Conservation (phyloP, 2,797 vertebrate species). For the Syngnathus acus region DNA sequence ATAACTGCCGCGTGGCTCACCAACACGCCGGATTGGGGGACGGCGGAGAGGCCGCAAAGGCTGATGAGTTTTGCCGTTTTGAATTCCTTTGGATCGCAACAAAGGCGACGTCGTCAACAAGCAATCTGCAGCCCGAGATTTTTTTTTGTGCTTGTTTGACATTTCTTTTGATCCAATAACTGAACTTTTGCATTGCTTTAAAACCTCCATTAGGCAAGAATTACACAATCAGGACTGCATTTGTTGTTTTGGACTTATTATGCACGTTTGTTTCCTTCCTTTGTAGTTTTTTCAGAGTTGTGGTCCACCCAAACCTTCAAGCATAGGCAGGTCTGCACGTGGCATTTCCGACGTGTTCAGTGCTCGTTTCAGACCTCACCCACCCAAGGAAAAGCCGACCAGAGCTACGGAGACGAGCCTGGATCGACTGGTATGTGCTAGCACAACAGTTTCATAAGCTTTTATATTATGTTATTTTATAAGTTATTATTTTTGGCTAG, state of each 20-base stretch:
- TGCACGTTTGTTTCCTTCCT: background rate
- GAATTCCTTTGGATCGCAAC: slow-evolving; percentile 16
- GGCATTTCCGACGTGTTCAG: slow-evolving; percentile 85
- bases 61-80: slow-evolving; percentile 37
- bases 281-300: slow-evolving; percentile 89
- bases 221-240: background rate
- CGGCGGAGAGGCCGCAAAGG: slow-evolving; percentile 28
- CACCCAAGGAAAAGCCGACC: slow-evolving; percentile 83
- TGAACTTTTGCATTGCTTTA: background rate
- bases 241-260: background rate
- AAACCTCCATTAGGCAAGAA: background rate
- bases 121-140: slow-evolving; percentile 20
- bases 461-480: background rate
- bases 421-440: slow-evolving; percentile 84
- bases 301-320: slow-evolving; percentile 84
- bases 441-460: background rate
- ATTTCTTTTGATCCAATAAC: background rate
- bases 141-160: background rate
- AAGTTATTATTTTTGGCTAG: too few relatives aligned
- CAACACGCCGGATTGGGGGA: slow-evolving; percentile 39
- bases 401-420: slow-evolving; percentile 86
- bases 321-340: slow-evolving; percentile 78
- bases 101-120: slow-evolving; percentile 28
- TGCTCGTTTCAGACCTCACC: slow-evolving; percentile 80
- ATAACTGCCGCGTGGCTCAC: slow-evolving; percentile 27